Evolutionary conservation across 2,797 vertebrate species (phyloP).

Genomic region (Girardinus metallicus): DNA sequence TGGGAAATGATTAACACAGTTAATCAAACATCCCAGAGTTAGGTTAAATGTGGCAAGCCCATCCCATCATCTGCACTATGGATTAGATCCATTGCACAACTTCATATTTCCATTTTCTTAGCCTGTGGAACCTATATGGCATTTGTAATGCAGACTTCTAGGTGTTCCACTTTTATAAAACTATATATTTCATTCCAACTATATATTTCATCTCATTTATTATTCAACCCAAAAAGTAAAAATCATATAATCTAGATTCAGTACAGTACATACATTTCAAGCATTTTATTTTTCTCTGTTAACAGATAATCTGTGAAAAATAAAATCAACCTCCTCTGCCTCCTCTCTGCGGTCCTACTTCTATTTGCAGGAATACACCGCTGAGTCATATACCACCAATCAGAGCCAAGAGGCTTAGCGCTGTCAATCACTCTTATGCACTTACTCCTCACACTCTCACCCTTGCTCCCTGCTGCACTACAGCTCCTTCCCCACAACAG

Average conservation of each 20-base stretch:
- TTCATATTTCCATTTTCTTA: conserved; percentile 69
- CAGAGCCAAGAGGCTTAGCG: too few relatives aligned
- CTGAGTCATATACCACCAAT: too few relatives aligned
- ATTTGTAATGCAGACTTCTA: conserved; percentile 68
- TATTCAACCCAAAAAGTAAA: background rate
- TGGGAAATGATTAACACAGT: conserved; percentile 82
- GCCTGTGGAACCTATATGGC: conserved; percentile 62
- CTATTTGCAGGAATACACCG: too few relatives aligned
- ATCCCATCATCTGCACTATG: conserved; percentile 76
- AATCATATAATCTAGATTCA: background rate
- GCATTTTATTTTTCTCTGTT: background rate
- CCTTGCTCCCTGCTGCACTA: too few relatives aligned
- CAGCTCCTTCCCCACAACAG: too few relatives aligned
- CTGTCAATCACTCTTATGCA: too few relatives aligned
- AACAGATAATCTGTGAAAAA: background rate
- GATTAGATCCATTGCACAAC: conserved; percentile 67
- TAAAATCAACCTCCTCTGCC: too few relatives aligned
- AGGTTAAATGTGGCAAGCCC: conserved; percentile 79
- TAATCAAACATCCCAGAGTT: conserved; percentile 80
- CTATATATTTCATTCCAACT: background rate
- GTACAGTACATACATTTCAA: background rate
- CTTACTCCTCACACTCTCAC: too few relatives aligned
- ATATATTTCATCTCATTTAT: background rate
- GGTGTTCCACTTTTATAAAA: conserved; percentile 54
- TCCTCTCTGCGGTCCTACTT: too few relatives aligned